Evolutionary conservation across 35 echinoderm and acorn worm species (phyloP), one percentile per base, ranked within the genome.

Genomic region (Hemicentrotus pulcherrimus): DNA sequence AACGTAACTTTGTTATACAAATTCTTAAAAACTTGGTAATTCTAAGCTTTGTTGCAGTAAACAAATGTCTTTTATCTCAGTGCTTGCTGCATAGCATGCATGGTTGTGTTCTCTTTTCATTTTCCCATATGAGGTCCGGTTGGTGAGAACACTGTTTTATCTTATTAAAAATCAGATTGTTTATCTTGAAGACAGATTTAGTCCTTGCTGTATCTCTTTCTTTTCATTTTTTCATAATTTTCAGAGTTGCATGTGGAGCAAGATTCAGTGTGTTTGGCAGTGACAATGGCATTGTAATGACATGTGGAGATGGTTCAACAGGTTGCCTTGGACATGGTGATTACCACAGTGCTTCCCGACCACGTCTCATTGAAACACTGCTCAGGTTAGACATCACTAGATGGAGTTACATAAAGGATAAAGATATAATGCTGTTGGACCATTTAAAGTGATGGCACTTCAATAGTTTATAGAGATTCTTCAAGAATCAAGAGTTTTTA

Each of bases 201-300:
- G 35, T 41, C 35, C 35, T 32, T 46, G 35, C 33, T 61, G 15
- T 94, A 18, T 94, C 19, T 94, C 48, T 30, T 94, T 86, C 24
- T 94, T 94, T 94, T 94, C 18, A 12, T 94, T 85, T 86, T 85
- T 31, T 94, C 22, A 30, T 94, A 16, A 87, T 48, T 99, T 95
- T 31, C 95, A 99, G 97, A 94, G 94, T 96, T 47, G 95, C 95
- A 13, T 99, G 97, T 98, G 98, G 97, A 47, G 97, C 98, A 95
- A 92, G 94, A 14, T 99, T 98, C 86, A 99, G 98, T 95, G 98
- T 99, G 58, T 99, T 99, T 96, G 96, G 97, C 46, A 99, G 98
- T 97, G 97, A 98, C 65, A 99, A 99, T 86, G 98, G 98, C 31
- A 99, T 99, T 70, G 98, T 99, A 5, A 99, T 99, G 98, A 99